A percentile compares a stretch with the other conserved stretches of the same genome.
Conservation (phyloP, 2,888 invertebrate genomes). For the Cosmia trapezina region DNA sequence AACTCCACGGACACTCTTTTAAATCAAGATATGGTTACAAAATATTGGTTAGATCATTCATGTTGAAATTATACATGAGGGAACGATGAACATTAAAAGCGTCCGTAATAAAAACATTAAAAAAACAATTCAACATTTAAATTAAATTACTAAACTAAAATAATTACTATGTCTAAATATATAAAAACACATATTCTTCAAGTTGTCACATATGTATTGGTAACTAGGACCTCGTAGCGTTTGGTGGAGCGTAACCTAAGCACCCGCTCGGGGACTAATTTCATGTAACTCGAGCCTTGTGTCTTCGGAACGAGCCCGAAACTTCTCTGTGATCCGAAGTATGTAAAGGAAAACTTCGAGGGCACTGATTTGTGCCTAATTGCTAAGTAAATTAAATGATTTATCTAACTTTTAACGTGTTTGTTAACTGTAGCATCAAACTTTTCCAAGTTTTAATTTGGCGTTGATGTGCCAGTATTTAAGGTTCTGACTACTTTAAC, state of each 20-base stretch:
- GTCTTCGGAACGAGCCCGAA: conserved; percentile 59
- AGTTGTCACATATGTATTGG: background rate
- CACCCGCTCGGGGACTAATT: conserved; percentile 76
- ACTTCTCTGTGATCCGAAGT: conserved; percentile 61
- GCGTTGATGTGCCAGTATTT: conserved; percentile 19
- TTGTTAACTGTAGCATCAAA: conserved; percentile 46
- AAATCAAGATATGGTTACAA: no score
- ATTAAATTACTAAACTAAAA: no score
- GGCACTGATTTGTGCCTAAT: conserved; percentile 69
- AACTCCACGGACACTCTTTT: no score
- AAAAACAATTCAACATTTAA: no score
- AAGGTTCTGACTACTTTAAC: conserved; percentile 20
- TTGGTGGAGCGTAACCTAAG: conserved; percentile 64
- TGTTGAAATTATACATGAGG: no score
- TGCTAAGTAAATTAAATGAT: conserved; percentile 71
- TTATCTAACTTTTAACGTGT: conserved; percentile 59
- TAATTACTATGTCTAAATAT: background rate
- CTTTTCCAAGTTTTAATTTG: conserved; percentile 47
- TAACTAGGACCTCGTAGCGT: conserved; percentile 10
- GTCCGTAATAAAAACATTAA: no score
- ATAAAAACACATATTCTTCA: conserved; percentile 6
- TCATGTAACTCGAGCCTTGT: conserved; percentile 70
- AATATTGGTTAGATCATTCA: no score
- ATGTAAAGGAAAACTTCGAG: conserved; percentile 68
- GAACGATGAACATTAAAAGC: no score